These are phyloP conservation scores for Ciconia boyciana DNA, from an alignment of 2,113 vertebrate genomes.

Conservation along the genomic window DNA sequence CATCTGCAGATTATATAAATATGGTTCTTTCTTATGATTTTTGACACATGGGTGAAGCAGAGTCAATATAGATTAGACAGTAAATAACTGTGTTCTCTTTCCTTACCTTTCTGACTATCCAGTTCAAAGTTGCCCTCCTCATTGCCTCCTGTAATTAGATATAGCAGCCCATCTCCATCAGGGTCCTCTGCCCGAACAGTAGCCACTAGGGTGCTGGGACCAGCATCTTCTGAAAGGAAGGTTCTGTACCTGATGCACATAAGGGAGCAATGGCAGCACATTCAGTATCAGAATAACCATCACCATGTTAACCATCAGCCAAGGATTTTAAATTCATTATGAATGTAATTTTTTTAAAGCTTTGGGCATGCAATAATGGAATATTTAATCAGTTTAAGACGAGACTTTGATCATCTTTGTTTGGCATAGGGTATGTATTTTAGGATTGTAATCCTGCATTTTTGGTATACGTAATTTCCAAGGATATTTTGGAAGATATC, in stretches of 20 bases:
- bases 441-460: not conserved
- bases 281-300: not conserved
- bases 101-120: conserved; percentile 85
- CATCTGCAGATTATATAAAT: not conserved
- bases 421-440: not conserved
- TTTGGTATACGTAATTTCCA: not conserved
- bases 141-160: conserved; percentile 86
- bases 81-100: not conserved
- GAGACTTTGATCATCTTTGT: not conserved
- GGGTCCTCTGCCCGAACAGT: conserved; percentile 86
- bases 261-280: not conserved
- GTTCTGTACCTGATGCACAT: conserved; percentile 80
- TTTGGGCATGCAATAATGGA: not conserved
- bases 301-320: not conserved
- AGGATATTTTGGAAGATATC: not conserved
- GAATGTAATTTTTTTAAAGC: not conserved
- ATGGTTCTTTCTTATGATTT: not conserved
- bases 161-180: conserved; percentile 83
- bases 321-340: not conserved
- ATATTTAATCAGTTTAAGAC: not conserved
- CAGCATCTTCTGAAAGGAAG: conserved; percentile 89
- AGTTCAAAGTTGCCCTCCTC: conserved; percentile 89
- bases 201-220: conserved; percentile 85
- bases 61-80: not conserved
- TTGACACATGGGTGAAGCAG: not conserved